Percentiles rank a stretch among this genome's conserved stretches.
phyloP scores from a whole-genome alignment of 2,797 vertebrate species.

The Nyctibius grandis region DNA sequence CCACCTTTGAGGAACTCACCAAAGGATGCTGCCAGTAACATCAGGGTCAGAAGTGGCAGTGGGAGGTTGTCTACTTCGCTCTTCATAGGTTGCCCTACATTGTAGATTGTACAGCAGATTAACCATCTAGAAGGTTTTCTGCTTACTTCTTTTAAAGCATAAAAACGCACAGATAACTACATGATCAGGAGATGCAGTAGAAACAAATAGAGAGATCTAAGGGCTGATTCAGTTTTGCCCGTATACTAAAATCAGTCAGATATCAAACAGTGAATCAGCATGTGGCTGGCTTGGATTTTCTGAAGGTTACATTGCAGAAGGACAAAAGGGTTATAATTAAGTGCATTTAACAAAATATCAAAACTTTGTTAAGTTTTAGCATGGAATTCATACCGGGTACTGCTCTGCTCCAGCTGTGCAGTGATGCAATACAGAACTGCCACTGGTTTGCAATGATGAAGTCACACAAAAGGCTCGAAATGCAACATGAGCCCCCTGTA shows the following conservation, averaged over 20 bases:
- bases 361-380: neutral
- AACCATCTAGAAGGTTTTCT: neutral
- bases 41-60: neutral
- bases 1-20: neutral
- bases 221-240: neutral
- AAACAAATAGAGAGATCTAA: neutral
- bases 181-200: neutral
- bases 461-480: neutral
- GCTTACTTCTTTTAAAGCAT: neutral
- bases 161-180: neutral
- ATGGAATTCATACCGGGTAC: neutral
- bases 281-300: neutral
- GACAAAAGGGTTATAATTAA: neutral
- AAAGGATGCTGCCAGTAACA: neutral
- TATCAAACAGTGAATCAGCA: neutral
- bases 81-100: rapidly evolving
- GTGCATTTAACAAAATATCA: neutral
- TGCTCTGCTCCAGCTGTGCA: neutral
- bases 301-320: neutral
- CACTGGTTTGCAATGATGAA: neutral
- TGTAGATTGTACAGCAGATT: neutral
- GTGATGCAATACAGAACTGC: neutral
- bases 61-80: neutral
- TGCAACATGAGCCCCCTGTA: neutral
- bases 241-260: neutral